Percentiles rank a stretch among this genome's conserved stretches.
Conservation (phyloP, 2,888 invertebrate genomes). For the Hydrotaea cyrtoneurina region DNA sequence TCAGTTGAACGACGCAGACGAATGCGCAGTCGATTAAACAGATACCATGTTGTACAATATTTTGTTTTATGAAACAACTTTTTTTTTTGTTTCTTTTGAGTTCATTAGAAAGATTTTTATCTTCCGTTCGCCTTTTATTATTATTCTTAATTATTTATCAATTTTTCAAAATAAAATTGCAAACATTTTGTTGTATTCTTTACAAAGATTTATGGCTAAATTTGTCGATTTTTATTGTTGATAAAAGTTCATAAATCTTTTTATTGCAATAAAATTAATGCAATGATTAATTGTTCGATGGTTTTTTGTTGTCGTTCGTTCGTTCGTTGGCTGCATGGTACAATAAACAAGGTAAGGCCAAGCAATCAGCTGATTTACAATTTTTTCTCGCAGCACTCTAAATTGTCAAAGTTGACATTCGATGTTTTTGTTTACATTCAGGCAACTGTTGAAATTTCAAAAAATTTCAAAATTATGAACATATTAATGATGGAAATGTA, state of each 20-base stretch:
- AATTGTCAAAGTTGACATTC: too few species aligned
- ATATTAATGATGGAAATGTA: too few species aligned
- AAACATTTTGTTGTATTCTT: constrained; percentile 36
- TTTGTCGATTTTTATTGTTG: constrained; percentile 57
- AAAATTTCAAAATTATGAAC: too few species aligned
- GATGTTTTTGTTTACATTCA: too few species aligned
- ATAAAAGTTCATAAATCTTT: constrained; percentile 64
- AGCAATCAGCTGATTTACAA: too few species aligned
- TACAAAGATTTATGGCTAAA: constrained; percentile 64
- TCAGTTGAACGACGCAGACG: too few species aligned
- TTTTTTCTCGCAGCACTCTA: too few species aligned
- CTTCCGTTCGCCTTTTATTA: constrained; percentile 36
- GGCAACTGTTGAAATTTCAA: too few species aligned
- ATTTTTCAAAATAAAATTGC: constrained; percentile 56
- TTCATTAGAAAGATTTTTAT: constrained; percentile 56
- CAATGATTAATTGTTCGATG: constrained; percentile 46
- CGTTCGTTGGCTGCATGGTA: neutral
- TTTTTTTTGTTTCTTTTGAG: constrained; percentile 6
- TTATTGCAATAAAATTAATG: constrained; percentile 54
- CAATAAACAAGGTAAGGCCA: too few species aligned
- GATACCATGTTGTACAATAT: too few species aligned
- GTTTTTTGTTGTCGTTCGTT: neutral
- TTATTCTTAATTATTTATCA: constrained; percentile 56
- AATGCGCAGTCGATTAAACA: too few species aligned
- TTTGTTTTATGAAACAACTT: too few species aligned